A percentile compares a stretch with the other conserved stretches of the same genome.
Evolutionary conservation across 2,113 vertebrate species (phyloP).

Genomic region (Lepidothrix coronata): DNA sequence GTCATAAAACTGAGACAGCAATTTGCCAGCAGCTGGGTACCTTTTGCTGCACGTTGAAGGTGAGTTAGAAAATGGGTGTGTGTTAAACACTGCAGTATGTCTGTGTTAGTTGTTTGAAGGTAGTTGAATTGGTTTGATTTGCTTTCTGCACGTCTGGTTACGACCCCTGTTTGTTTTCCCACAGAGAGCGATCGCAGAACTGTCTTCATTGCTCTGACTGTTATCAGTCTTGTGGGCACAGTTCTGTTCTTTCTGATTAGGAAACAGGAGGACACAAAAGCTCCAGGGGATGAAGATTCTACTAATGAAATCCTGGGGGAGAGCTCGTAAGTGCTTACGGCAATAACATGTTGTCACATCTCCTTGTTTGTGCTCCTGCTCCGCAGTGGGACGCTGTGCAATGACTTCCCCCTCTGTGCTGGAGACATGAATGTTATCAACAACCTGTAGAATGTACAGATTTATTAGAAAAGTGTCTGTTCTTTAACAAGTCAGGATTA

Average conservation of each 20-base stretch:
- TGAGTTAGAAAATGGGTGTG: not conserved
- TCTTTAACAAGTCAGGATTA: not conserved
- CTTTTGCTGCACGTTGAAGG: not conserved
- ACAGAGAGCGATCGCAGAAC: constrained; percentile 91
- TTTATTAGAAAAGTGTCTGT: not conserved
- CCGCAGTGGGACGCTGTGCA: rapidly evolving
- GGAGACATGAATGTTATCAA: not conserved
- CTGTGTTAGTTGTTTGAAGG: not conserved
- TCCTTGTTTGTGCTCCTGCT: not conserved
- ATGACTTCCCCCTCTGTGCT: not conserved
- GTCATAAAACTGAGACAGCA: constrained; percentile 28
- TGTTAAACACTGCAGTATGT: not conserved
- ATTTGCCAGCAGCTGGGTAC: not conserved
- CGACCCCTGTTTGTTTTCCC: constrained; percentile 20
- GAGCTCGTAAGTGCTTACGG: constrained; percentile 62
- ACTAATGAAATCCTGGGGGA: constrained; percentile 65
- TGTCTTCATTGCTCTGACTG: constrained; percentile 93
- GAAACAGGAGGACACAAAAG: constrained; percentile 75
- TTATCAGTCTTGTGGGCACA: constrained; percentile 94
- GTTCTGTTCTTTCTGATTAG: constrained; percentile 97
- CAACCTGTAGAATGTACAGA: not conserved
- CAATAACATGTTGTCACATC: not conserved
- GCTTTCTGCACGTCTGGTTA: not conserved
- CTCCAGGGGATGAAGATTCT: constrained; percentile 70
- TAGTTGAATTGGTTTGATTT: not conserved